Percentiles rank a stretch among this genome's conserved stretches.
Evolutionary conservation across 2,113 vertebrate species (phyloP).

Genomic region (Pycnonotus jocosus): DNA sequence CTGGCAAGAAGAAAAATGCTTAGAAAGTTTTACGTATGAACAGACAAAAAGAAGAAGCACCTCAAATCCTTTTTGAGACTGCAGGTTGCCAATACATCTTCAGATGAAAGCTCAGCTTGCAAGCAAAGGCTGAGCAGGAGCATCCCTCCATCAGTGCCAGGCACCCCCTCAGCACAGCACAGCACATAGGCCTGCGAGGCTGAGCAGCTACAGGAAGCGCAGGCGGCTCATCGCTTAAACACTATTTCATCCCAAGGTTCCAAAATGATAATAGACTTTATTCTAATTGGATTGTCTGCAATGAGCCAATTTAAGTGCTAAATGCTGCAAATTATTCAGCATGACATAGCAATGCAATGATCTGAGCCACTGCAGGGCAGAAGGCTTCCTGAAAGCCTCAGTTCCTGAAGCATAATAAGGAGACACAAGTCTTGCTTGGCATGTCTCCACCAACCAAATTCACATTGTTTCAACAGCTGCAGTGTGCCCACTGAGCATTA

Average conservation of each 20-base stretch:
- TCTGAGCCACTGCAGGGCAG: conserved; percentile 79
- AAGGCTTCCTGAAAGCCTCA: conserved; percentile 71
- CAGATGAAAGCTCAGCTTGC: neutral
- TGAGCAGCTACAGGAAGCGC: neutral
- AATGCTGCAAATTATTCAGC: conserved; percentile 90
- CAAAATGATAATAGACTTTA: conserved; percentile 80
- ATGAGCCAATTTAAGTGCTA: conserved; percentile 87
- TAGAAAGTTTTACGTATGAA: neutral
- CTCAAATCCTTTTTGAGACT: neutral
- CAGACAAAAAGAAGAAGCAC: neutral
- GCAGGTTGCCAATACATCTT: neutral
- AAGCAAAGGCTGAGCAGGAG: neutral
- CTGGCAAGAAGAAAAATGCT: neutral
- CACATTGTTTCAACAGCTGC: conserved; percentile 65
- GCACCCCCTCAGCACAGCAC: neutral
- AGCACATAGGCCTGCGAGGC: conserved; percentile 3
- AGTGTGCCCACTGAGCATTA: conserved; percentile 35
- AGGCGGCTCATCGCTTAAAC: conserved; percentile 56
- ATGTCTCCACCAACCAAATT: conserved; percentile 53
- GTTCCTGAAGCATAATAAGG: conserved; percentile 64
- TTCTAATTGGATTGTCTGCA: conserved; percentile 85
- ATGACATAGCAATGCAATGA: conserved; percentile 85
- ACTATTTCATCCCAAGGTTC: conserved; percentile 78
- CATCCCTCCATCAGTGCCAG: neutral
- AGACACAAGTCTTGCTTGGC: conserved; percentile 55